Evolutionary conservation across 2,113 vertebrate species (phyloP), one percentile per base, ranked within the genome.

Genomic region (Semnopithecus entellus): DNA sequence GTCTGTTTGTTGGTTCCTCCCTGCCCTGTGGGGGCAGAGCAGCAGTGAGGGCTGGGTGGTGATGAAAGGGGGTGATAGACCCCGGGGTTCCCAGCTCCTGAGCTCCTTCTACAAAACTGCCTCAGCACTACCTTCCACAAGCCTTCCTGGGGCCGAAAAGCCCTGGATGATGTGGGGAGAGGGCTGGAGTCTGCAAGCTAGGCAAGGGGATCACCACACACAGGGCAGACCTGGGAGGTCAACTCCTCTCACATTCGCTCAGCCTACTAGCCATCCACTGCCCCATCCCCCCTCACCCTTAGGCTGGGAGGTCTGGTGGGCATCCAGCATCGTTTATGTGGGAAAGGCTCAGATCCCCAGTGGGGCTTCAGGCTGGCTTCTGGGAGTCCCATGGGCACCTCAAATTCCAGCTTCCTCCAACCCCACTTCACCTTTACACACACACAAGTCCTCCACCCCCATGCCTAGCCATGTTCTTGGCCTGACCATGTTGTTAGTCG

Each of bases 1-100:
- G 59, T 20, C 79, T 90, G 95, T 76, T 95, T 85, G 35, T 20
- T 2, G 84, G 90, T 70, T 87, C 95, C 95, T 96, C 97, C 95
- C 95, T 78, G 81, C 57, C 94, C 90, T 5, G 0, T 17, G 94
- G 91, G 91, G 89, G 27, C 81, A 78, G 78, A 88, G 75, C 35
- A 61, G 52, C 30, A 27, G 3, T 52, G 76, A 14, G 43, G 59
- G 64, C 13, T 27, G 43, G 59, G 70, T 45, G 7, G 6, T 43
- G 27, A 22, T 16, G 45, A 66, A 52, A 90, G 43, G n/a, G 55
- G 38, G 9, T 32, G 43, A 73, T 22, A 22, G 83, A 20, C 35
- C 50, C 12, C 11, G 8, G 32, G 38, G 25, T 80, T n/a, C 90
- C 45, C 38, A 57, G 80, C 78, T 87, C 80, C 17, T 3, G 22